These are phyloP conservation scores for Callorhinus ursinus DNA, from an alignment of 2,113 vertebrate species.

Conservation along the genomic window DNA sequence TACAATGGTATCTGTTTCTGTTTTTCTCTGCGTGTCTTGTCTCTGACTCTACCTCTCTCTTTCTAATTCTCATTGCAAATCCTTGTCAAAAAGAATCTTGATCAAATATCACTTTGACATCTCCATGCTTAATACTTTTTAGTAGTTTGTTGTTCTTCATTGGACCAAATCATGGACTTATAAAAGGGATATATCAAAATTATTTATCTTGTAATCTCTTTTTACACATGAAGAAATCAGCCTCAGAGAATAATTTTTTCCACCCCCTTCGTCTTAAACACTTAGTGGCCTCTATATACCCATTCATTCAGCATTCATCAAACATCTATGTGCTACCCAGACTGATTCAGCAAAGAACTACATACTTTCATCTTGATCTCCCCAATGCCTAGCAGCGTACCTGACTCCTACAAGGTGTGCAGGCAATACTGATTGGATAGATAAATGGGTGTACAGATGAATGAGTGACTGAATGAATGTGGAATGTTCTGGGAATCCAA, in stretches of 20 bases:
- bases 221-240: not conserved
- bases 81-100: slow-evolving; percentile 26
- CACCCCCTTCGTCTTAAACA: not conserved
- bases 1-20: not conserved
- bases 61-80: not conserved
- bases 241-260: not conserved
- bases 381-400: not conserved
- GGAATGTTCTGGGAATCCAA: not conserved
- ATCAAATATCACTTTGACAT: not conserved
- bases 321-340: not conserved
- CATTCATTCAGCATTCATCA: not conserved
- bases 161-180: not conserved
- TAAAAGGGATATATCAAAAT: not conserved
- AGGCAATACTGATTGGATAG: not conserved
- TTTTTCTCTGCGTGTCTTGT: not conserved
- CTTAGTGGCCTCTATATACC: not conserved
- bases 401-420: not conserved
- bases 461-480: not conserved
- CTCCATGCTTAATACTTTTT: not conserved
- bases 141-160: not conserved
- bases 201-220: not conserved
- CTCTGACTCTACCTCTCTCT: not conserved
- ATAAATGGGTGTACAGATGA: not conserved
- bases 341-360: not conserved
- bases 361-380: not conserved